Evolutionary conservation across 2,797 vertebrate species (phyloP).

Genomic region (Nannoperca obscura): DNA sequence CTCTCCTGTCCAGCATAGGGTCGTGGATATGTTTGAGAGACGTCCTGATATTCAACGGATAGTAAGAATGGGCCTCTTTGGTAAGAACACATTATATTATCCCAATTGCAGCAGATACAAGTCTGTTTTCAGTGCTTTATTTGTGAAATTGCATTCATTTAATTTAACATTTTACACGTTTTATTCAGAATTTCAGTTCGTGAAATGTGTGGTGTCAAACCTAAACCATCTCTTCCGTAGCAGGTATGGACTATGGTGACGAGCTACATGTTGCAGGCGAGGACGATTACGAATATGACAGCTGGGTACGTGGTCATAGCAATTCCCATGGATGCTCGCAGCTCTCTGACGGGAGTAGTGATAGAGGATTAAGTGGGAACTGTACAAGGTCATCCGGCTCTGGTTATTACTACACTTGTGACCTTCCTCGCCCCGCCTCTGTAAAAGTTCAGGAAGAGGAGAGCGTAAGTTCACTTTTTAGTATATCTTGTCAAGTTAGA

Average conservation of each 20-base stretch:
- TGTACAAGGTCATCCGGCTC: background rate
- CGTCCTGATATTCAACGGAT: constrained; percentile 48
- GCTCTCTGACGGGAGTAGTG: background rate
- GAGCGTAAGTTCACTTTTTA: constrained; percentile 46
- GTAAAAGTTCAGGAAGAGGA: constrained; percentile 34
- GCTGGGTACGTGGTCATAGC: background rate
- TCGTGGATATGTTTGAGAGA: constrained; percentile 61
- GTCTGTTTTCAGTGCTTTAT: background rate
- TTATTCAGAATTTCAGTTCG: background rate
- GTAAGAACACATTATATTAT: constrained; percentile 51
- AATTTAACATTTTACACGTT: background rate
- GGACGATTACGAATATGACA: constrained; percentile 14
- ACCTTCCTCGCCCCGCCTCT: background rate
- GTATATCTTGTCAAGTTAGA: background rate
- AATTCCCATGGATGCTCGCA: constrained; percentile 17
- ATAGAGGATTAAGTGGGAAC: constrained; percentile 21
- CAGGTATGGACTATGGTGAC: constrained; percentile 33
- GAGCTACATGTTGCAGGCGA: constrained; percentile 22
- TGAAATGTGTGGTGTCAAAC: background rate
- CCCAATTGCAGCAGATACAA: background rate
- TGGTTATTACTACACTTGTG: constrained; percentile 5
- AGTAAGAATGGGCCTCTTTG: constrained; percentile 55
- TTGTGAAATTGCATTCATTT: background rate
- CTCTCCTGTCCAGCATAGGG: constrained; percentile 50
- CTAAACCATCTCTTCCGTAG: background rate